These are phyloP conservation scores for Drosophila biarmipes DNA, from an alignment of 1,140 invertebrate species.

Conservation along the genomic window DNA sequence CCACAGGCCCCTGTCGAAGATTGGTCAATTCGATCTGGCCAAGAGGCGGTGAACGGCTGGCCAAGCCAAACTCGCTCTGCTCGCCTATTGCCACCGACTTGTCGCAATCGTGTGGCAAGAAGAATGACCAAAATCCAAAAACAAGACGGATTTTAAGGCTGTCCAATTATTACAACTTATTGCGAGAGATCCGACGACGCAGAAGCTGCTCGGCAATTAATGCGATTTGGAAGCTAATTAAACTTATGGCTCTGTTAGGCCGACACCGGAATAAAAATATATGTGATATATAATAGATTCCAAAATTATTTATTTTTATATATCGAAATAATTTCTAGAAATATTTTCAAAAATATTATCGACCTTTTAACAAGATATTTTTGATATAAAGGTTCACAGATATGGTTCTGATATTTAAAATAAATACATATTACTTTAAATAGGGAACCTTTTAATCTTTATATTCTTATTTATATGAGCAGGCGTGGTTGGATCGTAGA, in stretches of 20 bases:
- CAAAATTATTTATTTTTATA: background rate
- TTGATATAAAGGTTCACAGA: too few species aligned
- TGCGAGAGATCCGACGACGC: constrained; percentile 17
- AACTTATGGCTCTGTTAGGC: constrained; percentile 10
- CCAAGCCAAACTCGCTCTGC: constrained; percentile 31
- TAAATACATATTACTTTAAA: too few species aligned
- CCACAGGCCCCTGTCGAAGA: constrained; percentile 32
- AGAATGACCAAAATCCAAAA: constrained; percentile 80
- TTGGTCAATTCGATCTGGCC: constrained; percentile 50
- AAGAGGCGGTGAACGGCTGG: constrained; percentile 50
- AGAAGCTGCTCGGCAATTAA: constrained; percentile 35
- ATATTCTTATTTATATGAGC: background rate
- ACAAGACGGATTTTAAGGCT: constrained; percentile 59
- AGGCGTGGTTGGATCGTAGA: constrained; percentile 4
- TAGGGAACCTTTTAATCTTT: too few species aligned
- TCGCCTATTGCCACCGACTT: constrained; percentile 52
- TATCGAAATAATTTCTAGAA: too few species aligned
- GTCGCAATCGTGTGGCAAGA: constrained; percentile 68
- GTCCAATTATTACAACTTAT: constrained; percentile 63
- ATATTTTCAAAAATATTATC: too few species aligned
- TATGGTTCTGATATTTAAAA: too few species aligned
- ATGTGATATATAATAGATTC: constrained; percentile 2
- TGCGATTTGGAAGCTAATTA: constrained; percentile 28
- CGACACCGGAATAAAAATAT: constrained; percentile 4
- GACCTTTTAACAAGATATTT: too few species aligned